Evolutionary conservation across 2,113 vertebrate genomes (phyloP).

Genomic region (Eurypyga helias): DNA sequence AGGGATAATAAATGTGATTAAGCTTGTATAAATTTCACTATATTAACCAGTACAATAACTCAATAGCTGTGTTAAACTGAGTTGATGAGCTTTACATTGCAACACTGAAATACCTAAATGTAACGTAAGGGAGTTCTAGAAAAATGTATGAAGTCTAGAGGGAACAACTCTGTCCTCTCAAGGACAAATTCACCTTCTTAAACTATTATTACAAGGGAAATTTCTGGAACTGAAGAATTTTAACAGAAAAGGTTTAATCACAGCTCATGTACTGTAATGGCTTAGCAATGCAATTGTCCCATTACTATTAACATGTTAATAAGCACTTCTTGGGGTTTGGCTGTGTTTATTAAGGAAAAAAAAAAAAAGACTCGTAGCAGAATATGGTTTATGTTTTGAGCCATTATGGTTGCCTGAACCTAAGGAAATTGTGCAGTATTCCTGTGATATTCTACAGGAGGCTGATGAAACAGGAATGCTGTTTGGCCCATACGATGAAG

Average conservation of each 20-base stretch:
- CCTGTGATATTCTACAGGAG: neutral
- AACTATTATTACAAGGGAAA: neutral
- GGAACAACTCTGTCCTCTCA: neutral
- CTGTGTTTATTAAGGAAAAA: neutral
- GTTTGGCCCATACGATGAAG: neutral
- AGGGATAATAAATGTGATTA: constrained; percentile 80
- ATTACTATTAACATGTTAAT: neutral
- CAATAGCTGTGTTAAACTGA: constrained; percentile 62
- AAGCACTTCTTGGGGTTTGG: neutral
- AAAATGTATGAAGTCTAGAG: neutral
- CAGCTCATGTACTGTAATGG: neutral
- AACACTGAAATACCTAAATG: constrained; percentile 26
- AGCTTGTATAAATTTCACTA: constrained; percentile 73
- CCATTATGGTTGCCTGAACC: neutral
- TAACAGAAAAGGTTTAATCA: neutral
- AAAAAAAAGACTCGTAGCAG: neutral
- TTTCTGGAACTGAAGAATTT: neutral
- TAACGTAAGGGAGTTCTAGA: neutral
- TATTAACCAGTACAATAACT: constrained; percentile 71
- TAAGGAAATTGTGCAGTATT: neutral
- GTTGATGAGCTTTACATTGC: constrained; percentile 5
- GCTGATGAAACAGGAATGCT: neutral
- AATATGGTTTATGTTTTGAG: neutral
- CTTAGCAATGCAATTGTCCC: neutral
- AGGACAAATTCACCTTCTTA: neutral